Base-by-base conservation (phyloP, 1,140 invertebrate genomes). In the Drosophila miranda region DNA sequence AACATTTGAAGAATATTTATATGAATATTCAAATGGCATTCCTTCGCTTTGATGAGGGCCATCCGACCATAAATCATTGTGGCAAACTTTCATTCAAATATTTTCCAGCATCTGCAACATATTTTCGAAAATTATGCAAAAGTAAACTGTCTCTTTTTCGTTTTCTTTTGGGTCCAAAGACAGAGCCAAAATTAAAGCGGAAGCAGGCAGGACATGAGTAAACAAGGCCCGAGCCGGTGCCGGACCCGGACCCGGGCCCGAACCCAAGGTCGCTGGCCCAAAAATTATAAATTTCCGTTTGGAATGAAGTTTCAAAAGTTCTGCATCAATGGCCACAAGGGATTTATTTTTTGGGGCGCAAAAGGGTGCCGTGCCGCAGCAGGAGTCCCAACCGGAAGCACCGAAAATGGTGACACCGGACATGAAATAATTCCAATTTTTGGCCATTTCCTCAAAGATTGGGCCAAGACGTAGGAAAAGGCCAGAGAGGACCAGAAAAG, bases 371-470 rank as follows among this genome's bases (percentile, higher is more conserved):
- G 28, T 2, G 43, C 21, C 60, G 28, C 30, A 42, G 8, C 21
- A 28, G n/a, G 16, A 42, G 43, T 43, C 64, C 64, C 7, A 26
- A 69, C 56, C 66, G 82, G 82, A 81, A 66, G 82, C 45, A 57
- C 56, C 34, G 34, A 48, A 75, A 86, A 87, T 69, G 82, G 74
- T 78, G 82, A 87, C 82, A 86, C 82, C 82, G 82, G 82, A 87
- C 82, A 75, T 62, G 50, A 87, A 87, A 87, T 87, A 87, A 87
- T 82, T 87, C 87, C 75, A 87, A 87, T 87, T 87, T 84, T 87
- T 69, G 79, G 78, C 61, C 78, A 82, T 86, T 86, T 86, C 74
- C 78, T 63, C 38, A 53, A 71, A 78, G 71, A 76, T 76, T 73
- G 62, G 57, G 60, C 50, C 23, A 77, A 81, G 64, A 75, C 19